Evolutionary conservation across 2,797 vertebrate species (phyloP).

Genomic region (Craterocephalus amniculus): DNA sequence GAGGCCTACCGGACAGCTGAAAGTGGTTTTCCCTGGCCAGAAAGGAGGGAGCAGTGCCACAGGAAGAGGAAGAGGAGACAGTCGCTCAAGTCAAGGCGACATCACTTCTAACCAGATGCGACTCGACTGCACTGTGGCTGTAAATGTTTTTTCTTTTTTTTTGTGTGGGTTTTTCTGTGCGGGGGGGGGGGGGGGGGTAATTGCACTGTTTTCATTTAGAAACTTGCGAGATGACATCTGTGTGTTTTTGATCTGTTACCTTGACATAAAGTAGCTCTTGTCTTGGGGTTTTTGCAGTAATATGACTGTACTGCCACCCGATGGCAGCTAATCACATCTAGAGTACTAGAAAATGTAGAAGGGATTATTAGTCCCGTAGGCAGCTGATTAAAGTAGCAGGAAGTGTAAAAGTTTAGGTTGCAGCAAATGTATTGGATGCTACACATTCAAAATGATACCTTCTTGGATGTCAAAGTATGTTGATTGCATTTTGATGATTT

Average conservation of each 20-base stretch:
- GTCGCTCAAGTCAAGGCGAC: conserved; percentile 83
- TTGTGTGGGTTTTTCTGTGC: background rate
- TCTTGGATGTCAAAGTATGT: conserved; percentile 13
- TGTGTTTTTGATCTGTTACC: conserved; percentile 38
- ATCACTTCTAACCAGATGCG: conserved; percentile 71
- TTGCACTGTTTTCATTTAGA: conserved; percentile 24
- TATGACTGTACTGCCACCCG: conserved; percentile 58
- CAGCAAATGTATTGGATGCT: background rate
- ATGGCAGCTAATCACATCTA: conserved; percentile 46
- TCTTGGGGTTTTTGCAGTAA: conserved; percentile 39
- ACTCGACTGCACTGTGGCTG: conserved; percentile 13
- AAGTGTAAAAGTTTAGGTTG: background rate
- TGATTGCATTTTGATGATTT: conserved; percentile 8
- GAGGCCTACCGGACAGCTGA: conserved; percentile 78
- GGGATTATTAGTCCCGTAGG: conserved; percentile 9
- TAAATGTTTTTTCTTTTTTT: conserved; percentile 14
- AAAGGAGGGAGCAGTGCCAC: conserved; percentile 88
- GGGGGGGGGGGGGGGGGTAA: background rate
- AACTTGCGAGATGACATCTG: conserved; percentile 1
- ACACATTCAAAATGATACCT: conserved; percentile 1
- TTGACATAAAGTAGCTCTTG: conserved; percentile 2
- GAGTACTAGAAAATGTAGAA: conserved; percentile 10
- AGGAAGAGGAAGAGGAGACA: conserved; percentile 94
- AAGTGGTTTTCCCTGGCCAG: conserved; percentile 90
- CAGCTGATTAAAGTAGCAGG: conserved; percentile 17